Conservation (phyloP, 2,888 invertebrate genomes). For the Cataglyphis altisquamis region DNA sequence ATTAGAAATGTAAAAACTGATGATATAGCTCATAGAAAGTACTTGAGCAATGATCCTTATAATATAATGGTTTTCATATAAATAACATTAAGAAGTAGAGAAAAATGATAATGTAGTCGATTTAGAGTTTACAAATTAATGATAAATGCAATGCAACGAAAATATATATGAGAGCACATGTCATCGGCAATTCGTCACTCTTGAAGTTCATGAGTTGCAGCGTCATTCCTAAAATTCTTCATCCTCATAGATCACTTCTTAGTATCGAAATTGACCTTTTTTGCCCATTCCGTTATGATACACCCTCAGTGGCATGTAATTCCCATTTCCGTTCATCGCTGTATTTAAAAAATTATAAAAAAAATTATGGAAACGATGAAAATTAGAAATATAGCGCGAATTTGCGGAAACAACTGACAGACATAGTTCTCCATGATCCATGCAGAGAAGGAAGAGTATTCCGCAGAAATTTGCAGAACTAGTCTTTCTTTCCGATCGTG, state of each 20-base stretch:
- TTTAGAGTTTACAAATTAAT: conserved; percentile 32
- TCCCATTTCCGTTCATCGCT: conserved; percentile 91
- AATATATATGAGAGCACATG: conserved; percentile 14
- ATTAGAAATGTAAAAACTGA: conserved; percentile 45
- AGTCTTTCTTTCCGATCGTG: conserved; percentile 11
- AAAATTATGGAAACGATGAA: conserved; percentile 51
- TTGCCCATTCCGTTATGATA: conserved; percentile 93
- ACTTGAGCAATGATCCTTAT: conserved; percentile 44
- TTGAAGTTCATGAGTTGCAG: conserved; percentile 29
- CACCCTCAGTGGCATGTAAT: conserved; percentile 92
- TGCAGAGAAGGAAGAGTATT: conserved; percentile 20
- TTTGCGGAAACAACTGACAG: conserved; percentile 15
- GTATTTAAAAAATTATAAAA: conserved; percentile 61
- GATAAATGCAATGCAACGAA: conserved; percentile 41
- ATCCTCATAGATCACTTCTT: conserved; percentile 77
- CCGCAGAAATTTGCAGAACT: conserved; percentile 32
- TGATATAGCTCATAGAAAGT: conserved; percentile 42
- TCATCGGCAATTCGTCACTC: conserved; percentile 8
- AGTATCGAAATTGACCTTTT: conserved; percentile 94
- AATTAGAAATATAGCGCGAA: conserved; percentile 39
- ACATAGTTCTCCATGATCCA: conserved; percentile 24
- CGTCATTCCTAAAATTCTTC: conserved; percentile 27
- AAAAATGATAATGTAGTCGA: conserved; percentile 22
- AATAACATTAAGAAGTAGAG: conserved; percentile 34
- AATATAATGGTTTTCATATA: conserved; percentile 30